These are phyloP conservation scores for Rhinoraja longicauda DNA, from an alignment of 2,797 vertebrate genomes.

Conservation along the genomic window DNA sequence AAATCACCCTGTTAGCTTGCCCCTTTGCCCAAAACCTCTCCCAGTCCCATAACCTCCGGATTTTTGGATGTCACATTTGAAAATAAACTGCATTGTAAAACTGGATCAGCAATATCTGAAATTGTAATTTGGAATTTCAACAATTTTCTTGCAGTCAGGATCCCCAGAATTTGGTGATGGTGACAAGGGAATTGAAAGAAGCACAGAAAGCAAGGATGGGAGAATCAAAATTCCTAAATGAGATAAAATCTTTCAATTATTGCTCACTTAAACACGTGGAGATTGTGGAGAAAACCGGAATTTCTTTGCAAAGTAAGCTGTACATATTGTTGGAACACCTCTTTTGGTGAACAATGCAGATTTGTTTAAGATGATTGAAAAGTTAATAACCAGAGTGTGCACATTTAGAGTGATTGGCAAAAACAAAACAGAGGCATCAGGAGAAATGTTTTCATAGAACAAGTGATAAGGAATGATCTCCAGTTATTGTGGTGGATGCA, in stretches of 20 bases:
- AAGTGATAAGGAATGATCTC: too few species aligned
- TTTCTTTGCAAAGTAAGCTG: constrained; percentile 36
- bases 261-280: constrained; percentile 7
- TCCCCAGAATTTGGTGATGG: neutral
- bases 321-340: neutral
- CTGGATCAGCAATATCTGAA: neutral
- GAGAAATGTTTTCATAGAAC: neutral
- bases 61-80: neutral
- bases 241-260: neutral
- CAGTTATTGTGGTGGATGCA: neutral
- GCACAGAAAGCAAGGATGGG: neutral
- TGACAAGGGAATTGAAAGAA: constrained; percentile 27
- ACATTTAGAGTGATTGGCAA: neutral
- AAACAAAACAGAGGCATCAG: neutral
- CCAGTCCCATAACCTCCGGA: too few species aligned
- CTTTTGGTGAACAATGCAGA: neutral
- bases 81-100: neutral
- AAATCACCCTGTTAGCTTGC: too few species aligned
- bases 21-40: too few species aligned
- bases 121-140: neutral
- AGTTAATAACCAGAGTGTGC: too few species aligned
- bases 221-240: neutral
- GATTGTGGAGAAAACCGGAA: neutral
- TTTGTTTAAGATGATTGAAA: neutral
- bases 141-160: constrained; percentile 22